Base-by-base conservation (phyloP, 2,113 vertebrate species). In the Tympanuchus pallidicinctus region DNA sequence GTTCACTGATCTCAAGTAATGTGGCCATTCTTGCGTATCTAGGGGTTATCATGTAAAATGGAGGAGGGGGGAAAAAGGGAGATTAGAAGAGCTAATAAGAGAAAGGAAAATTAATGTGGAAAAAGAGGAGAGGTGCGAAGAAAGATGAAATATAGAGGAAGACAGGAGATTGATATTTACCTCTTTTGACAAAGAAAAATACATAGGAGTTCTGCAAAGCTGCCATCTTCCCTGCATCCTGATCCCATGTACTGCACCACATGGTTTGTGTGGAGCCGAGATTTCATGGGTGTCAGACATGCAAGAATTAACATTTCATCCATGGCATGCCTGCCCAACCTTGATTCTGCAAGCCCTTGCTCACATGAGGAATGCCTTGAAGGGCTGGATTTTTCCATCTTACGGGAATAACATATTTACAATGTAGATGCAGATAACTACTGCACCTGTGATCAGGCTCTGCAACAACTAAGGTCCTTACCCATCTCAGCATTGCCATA, bases 331-430 rank as follows among this genome's bases (percentile, higher is more conserved):
- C 47, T 89, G 72, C 3, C 60, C 85, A 89, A 17, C 82, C 79
- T 89, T 86, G 82, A 88, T 93, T 96, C 89, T 95, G 72, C 82
- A 94, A 93, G 69, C 87, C 65, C 80, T 91, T 89, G 87, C 85
- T 93, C 82, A 94, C 56, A 52, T 89, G 70, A 91, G 71, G 69
- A 86, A 87, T 92, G 86, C 63, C 86, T 93, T 79, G 78, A 95
- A 91, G 88, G 88, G 80, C 61, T 90, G 85, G 43, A 82, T 77
- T 91, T 92, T 94, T 94, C 89, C 79, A 86, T 93, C 22, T 73
- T 88, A 82, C 47, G 88, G 27, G 57, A 95, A 70, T 66, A 89
- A 79, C 3, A 0, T 63, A 74, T 81, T 92, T 83, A 61, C 52
- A 79, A 87, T 20, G 27, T 52, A 67, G 67, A 73, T 91, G 89